These are phyloP conservation scores for Orgyia antiqua DNA, from an alignment of 2,888 invertebrate genomes.

Conservation along the genomic window DNA sequence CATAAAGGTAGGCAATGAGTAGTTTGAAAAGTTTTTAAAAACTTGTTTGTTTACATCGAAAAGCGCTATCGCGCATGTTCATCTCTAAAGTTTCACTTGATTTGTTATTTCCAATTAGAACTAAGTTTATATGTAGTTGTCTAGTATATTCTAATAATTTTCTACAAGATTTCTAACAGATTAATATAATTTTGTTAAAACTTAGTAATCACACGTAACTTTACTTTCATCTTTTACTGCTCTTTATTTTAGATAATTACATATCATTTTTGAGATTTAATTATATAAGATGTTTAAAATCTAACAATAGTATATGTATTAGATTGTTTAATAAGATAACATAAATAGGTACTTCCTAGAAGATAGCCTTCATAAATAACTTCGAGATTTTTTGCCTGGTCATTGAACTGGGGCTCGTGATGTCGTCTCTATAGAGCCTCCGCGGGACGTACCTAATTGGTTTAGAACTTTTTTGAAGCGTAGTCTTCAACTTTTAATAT, in stretches of 20 bases:
- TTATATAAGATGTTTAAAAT: too few species aligned
- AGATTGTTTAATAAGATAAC: background rate
- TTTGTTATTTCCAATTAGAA: too few species aligned
- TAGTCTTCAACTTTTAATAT: too few species aligned
- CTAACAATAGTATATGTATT: background rate
- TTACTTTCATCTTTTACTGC: too few species aligned
- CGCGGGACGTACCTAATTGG: conserved; percentile 18
- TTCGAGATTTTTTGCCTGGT: conserved; percentile 32
- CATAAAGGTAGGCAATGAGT: conserved; percentile 48
- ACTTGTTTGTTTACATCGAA: conserved; percentile 66
- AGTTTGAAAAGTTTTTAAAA: conserved; percentile 48
- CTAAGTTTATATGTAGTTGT: too few species aligned
- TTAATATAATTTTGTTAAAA: too few species aligned
- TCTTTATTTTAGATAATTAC: too few species aligned
- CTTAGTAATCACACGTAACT: too few species aligned
- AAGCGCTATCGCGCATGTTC: conserved; percentile 64
- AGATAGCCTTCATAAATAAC: conserved; percentile 5
- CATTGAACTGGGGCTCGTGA: conserved; percentile 48
- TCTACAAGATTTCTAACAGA: too few species aligned
- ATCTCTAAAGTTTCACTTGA: conserved; percentile 15
- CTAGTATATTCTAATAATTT: too few species aligned
- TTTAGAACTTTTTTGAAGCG: conserved; percentile 5
- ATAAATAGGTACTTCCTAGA: conserved; percentile 4
- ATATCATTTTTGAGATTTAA: too few species aligned
- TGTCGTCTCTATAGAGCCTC: conserved; percentile 38